Percentiles rank a stretch among this genome's conserved stretches.
Conservation (phyloP, 2,888 invertebrate genomes). For the Drosophila quinaria region DNA sequence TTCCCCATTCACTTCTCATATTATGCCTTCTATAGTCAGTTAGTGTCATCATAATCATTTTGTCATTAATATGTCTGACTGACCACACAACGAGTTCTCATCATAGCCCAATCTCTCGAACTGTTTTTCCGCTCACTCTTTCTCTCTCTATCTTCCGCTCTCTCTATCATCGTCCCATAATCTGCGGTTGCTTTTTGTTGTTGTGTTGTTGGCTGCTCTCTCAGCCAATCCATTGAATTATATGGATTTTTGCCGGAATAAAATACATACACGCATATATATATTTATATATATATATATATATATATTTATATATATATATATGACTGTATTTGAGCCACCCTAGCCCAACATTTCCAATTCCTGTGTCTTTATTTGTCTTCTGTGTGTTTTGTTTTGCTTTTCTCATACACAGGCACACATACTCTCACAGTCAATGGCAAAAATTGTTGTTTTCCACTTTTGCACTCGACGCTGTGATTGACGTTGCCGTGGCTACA, state of each 20-base stretch:
- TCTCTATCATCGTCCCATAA: constrained; percentile 47
- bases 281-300: constrained; percentile 8
- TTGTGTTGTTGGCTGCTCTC: constrained; percentile 44
- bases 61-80: constrained; percentile 84
- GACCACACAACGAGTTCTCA: constrained; percentile 62
- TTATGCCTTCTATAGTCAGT: constrained; percentile 41
- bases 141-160: background rate
- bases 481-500: constrained; percentile 74
- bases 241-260: constrained; percentile 73
- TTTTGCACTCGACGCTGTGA: constrained; percentile 63
- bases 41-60: constrained; percentile 83
- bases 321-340: constrained; percentile 10
- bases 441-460: constrained; percentile 51
- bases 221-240: constrained; percentile 75
- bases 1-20: background rate
- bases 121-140: constrained; percentile 2
- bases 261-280: constrained; percentile 53
- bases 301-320: too few species aligned
- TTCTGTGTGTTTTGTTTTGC: constrained; percentile 60
- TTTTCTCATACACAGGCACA: constrained; percentile 39
- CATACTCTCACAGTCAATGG: constrained; percentile 23
- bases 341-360: constrained; percentile 64
- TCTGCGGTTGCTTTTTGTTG: constrained; percentile 71
- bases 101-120: constrained; percentile 24
- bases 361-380: constrained; percentile 51